Base-by-base conservation (phyloP, 2,797 vertebrate genomes). In the Parauchenoglanis ngamensis region DNA sequence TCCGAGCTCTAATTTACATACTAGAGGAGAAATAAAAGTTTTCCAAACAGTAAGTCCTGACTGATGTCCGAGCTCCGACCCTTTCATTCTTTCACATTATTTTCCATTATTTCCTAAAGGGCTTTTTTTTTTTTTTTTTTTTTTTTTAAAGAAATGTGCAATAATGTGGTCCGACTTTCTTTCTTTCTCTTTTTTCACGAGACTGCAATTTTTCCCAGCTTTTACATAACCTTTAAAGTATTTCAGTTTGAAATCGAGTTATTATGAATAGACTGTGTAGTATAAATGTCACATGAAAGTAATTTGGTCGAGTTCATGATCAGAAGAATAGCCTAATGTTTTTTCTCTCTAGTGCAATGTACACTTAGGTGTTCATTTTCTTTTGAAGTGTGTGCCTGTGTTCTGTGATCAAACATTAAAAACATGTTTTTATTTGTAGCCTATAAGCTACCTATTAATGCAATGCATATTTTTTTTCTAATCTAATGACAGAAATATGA, bases 1-100 rank as follows among this genome's bases (percentile, higher is more conserved):
- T 92, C 90, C 88, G 92, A 88, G 93, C 93, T 67, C 83, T 94
- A 91, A 97, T 99, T 98, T 97, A 95, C 97, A 98, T 98, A 97
- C 95, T 94, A 96, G 65, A 90, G 84, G 82, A 89, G 85, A 90
- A 89, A 95, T 91, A 94, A 92, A 97, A 98, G 96, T 97, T 98
- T 97, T 94, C 92, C 84, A 87, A 94, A 96, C 94, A 96, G 96
- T 96, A 95, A 94, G 89, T 96, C 94, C 94, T 95, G 95, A 96
- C 94, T 95, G 95, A 96, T 96, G 96, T 93, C 93, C 91, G 91
- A 92, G 89, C 87, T n/a, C 85, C 86, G 79, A 46, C 1, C 86
- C 77, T 94, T 87, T 96, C 95, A 95, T 95, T 92, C 94, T 91
- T 93, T 79, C 83, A 77, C 54, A 63, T 31, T 49, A 67, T 67